Percentiles rank a stretch among this genome's conserved stretches.
Conservation (phyloP, 2,888 invertebrate species). For the Sarcophaga rosellei region DNA sequence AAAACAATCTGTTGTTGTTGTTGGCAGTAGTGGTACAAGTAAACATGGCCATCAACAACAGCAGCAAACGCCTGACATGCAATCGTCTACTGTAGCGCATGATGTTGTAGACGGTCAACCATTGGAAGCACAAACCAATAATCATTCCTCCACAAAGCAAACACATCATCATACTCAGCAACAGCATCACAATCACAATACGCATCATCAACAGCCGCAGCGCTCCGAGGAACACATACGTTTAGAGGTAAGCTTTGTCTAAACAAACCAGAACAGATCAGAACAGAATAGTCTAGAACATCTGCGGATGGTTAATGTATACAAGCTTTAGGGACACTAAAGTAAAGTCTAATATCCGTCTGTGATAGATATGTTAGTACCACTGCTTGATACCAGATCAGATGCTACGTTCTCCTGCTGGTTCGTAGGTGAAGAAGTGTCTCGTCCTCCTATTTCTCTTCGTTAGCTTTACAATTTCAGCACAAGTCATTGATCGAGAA, state of each 20-base stretch:
- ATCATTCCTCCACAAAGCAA: constrained; percentile 68
- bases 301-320: too few relatives aligned
- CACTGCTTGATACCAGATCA: too few relatives aligned
- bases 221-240: constrained; percentile 78
- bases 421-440: too few relatives aligned
- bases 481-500: too few relatives aligned
- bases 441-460: too few relatives aligned
- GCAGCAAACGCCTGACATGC: constrained; percentile 35
- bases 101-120: constrained; percentile 68
- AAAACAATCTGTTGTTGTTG: constrained; percentile 47
- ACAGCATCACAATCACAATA: constrained; percentile 32
- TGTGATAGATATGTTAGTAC: too few relatives aligned
- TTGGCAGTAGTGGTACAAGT: constrained; percentile 26
- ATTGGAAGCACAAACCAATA: constrained; percentile 57
- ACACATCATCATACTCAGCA: constrained; percentile 64
- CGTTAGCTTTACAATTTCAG: too few relatives aligned
- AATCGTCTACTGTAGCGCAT: constrained; percentile 43
- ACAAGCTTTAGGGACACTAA: too few relatives aligned
- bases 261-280: too few relatives aligned
- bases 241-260: constrained; percentile 76
- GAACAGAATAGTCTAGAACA: too few relatives aligned
- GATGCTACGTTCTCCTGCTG: too few relatives aligned
- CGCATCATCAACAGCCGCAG: constrained; percentile 64
- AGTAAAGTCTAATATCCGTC: too few relatives aligned
- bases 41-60: constrained; percentile 56